Base-by-base conservation (phyloP, 35 echinoderm and acorn worm genomes). In the Apostichopus japonicus region DNA sequence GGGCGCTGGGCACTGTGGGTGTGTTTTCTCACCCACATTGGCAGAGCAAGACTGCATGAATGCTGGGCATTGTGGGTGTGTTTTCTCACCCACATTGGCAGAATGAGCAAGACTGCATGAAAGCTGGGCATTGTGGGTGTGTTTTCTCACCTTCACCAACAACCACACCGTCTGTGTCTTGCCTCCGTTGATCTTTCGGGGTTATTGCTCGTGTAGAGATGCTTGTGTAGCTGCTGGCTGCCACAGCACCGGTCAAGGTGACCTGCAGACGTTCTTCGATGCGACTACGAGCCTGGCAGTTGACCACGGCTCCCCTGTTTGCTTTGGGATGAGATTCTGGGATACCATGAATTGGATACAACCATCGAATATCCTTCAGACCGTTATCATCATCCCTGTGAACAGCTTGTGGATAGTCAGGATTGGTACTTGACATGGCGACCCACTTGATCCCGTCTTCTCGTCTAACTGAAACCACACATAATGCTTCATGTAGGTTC, bases 321-420 rank as follows among this genome's bases (percentile, higher is more conserved):
- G 93, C 73, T 55, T 91, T 84, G 22, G 97, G 95, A 25, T 94
- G 94, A 14, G 97, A 96, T 79, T 98, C 97, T 6, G 97, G 97
- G 73, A 98, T 96, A 24, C 97, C 97, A 24, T 98, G 95, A 78
- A 98, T 96, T 33, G 97, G 97, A 82, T 98, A 98, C 15, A 98
- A 79, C 97, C 97, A 98, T 17, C 97, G 90, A 21, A 98, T 98
- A 54, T 98, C 94, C n/a, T 93, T 88, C 27, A 98, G 54, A 56
- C 94, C 97, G 22, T 90, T 88, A 23, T 96, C 97, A 57, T 87
- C 24, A 57, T 78, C 91, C 86, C 86, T 72, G 81, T 22, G 54
- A 22, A 89, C 84, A 17, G 90, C 93, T 44, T 90, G 78, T 11
- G 97, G 95, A 79, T 98, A 94, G 73, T 98, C 95, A 77, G 97